phyloP scores from a whole-genome alignment of 2,113 vertebrate genomes.

The Charadrius vociferus region DNA sequence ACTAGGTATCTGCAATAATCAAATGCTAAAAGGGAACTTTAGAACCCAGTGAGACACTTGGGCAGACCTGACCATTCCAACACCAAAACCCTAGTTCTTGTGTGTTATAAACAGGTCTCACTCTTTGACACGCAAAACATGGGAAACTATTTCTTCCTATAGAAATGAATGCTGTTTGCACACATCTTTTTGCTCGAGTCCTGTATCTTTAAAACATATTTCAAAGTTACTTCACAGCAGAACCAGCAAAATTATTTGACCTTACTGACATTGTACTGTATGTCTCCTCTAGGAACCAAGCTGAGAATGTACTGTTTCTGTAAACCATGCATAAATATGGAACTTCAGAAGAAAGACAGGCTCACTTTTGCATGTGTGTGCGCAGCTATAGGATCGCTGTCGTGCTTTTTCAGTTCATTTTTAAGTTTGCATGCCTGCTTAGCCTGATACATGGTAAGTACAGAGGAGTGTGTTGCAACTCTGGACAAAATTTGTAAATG shows the following conservation, averaged over 20 bases:
- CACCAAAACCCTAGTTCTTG: background rate
- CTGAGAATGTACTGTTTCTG: background rate
- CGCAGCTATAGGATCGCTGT: background rate
- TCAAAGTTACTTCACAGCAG: background rate
- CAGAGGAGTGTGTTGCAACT: slow-evolving; percentile 9
- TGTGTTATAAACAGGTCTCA: background rate
- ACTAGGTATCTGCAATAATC: background rate
- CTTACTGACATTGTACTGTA: background rate
- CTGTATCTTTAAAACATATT: background rate
- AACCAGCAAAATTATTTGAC: background rate
- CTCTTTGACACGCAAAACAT: background rate
- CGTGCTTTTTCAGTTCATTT: background rate
- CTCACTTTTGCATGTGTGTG: background rate
- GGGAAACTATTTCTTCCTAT: background rate
- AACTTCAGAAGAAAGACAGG: background rate
- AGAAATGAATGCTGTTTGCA: background rate
- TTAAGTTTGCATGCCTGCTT: background rate
- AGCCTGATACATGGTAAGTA: background rate
- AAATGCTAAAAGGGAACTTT: background rate
- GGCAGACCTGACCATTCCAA: background rate
- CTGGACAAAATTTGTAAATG: slow-evolving; percentile 9
- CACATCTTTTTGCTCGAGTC: background rate
- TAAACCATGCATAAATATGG: background rate
- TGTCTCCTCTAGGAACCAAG: background rate
- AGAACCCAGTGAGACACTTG: background rate